phyloP scores from a whole-genome alignment of 2,888 invertebrate genomes.

The Eucera pruinosa region DNA sequence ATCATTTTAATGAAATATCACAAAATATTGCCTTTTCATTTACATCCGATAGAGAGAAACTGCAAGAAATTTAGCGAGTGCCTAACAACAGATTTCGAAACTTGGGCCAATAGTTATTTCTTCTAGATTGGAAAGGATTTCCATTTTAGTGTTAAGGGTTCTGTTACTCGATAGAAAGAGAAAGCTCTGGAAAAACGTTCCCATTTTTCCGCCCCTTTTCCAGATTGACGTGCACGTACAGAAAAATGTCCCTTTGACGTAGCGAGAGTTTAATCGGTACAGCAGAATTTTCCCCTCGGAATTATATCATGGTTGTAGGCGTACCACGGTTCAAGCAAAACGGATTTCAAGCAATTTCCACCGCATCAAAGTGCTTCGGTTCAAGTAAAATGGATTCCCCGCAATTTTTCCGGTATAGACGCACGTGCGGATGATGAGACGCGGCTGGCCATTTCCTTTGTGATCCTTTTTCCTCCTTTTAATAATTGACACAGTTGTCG shows the following conservation, averaged over 20 bases:
- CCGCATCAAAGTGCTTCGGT: conserved; percentile 56
- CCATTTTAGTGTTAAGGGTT: background rate
- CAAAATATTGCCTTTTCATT: no score
- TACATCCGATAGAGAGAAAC: no score
- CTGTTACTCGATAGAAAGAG: background rate
- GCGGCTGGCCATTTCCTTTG: conserved; percentile 48
- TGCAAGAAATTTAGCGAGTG: no score
- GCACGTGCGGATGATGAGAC: conserved; percentile 47
- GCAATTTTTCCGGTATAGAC: conserved; percentile 54
- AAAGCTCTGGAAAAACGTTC: background rate
- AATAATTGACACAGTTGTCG: conserved; percentile 28
- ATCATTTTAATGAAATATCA: no score
- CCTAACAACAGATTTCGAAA: no score
- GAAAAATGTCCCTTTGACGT: conserved; percentile 43
- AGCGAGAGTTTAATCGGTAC: conserved; percentile 47
- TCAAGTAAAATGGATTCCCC: conserved; percentile 50
- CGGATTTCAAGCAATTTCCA: conserved; percentile 60
- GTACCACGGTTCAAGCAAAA: conserved; percentile 47
- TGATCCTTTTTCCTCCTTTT: conserved; percentile 22
- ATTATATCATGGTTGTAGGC: conserved; percentile 45
- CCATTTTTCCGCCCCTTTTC: background rate
- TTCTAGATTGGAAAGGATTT: background rate
- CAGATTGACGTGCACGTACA: conserved; percentile 1
- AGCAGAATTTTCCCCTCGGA: conserved; percentile 43
- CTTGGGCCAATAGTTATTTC: background rate